Percentiles rank a stretch among this genome's conserved stretches.
Evolutionary conservation across 1,140 invertebrate species (phyloP).

Genomic region (Bombus haemorrhoidalis): DNA sequence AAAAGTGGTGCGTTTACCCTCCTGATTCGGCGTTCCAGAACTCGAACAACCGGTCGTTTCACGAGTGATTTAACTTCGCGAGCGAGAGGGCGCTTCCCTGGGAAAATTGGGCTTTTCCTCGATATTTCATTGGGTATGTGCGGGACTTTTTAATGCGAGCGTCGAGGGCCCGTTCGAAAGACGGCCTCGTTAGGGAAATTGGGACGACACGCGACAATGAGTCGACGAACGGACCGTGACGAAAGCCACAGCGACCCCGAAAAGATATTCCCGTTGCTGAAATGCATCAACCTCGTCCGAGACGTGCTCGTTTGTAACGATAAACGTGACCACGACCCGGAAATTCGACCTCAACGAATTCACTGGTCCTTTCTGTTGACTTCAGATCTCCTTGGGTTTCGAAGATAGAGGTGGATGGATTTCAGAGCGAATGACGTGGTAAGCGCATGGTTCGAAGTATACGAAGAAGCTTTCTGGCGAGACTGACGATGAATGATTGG

Average conservation of each 20-base stretch:
- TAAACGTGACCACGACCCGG: background rate
- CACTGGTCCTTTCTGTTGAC: background rate
- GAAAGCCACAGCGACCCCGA: constrained; percentile 44
- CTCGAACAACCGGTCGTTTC: background rate
- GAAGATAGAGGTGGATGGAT: background rate
- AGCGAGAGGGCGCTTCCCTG: background rate
- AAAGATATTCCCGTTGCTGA: constrained; percentile 36
- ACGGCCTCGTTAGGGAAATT: constrained; percentile 70
- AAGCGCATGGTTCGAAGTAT: background rate
- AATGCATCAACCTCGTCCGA: constrained; percentile 23
- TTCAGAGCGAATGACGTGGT: background rate
- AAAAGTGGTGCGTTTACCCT: background rate
- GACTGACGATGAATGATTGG: background rate
- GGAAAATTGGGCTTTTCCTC: background rate
- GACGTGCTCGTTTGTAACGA: background rate
- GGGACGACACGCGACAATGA: constrained; percentile 70
- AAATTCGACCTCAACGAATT: background rate
- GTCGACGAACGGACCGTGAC: constrained; percentile 51
- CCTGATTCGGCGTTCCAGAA: background rate
- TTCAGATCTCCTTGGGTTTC: background rate
- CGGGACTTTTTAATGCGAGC: constrained; percentile 51
- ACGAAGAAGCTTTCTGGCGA: background rate
- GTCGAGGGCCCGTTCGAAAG: constrained; percentile 53
- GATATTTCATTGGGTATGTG: background rate
- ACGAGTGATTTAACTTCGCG: constrained; percentile 5